These are phyloP conservation scores for Sebastes kiyomatsui DNA, from an alignment of 2,797 vertebrate species.

Conservation along the genomic window DNA sequence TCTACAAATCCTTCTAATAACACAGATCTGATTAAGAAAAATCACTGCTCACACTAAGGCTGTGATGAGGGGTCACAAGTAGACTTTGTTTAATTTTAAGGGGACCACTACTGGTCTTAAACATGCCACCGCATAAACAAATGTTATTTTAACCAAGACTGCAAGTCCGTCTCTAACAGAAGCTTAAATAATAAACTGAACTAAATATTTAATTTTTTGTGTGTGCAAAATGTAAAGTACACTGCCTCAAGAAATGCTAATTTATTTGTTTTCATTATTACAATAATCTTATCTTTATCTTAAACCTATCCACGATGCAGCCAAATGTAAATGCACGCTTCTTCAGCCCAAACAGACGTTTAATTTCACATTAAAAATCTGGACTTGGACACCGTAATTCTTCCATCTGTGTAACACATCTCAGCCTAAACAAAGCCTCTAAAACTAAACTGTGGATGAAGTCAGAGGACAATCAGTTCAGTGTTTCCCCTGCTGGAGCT, in stretches of 20 bases:
- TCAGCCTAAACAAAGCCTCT: conserved; percentile 48
- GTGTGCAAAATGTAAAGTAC: neutral
- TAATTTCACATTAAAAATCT: neutral
- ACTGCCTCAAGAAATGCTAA: neutral
- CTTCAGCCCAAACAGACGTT: neutral
- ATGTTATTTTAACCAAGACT: neutral
- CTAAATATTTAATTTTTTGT: neutral
- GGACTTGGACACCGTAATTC: neutral
- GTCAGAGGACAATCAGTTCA: conserved; percentile 52
- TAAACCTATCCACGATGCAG: neutral
- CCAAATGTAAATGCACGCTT: neutral
- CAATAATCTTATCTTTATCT: neutral
- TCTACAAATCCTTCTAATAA: neutral
- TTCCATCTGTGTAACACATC: conserved; percentile 30
- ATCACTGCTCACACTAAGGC: neutral
- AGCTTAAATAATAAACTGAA: neutral
- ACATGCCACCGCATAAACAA: neutral
- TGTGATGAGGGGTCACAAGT: neutral
- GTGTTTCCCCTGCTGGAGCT: conserved; percentile 46
- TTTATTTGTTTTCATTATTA: neutral
- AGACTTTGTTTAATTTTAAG: neutral
- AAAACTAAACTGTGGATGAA: conserved; percentile 38
- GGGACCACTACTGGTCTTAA: neutral
- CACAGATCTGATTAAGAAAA: neutral
- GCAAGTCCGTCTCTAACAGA: neutral